Conservation (phyloP, 2,797 vertebrate genomes). For the Cynodonichthys magdalenae region DNA sequence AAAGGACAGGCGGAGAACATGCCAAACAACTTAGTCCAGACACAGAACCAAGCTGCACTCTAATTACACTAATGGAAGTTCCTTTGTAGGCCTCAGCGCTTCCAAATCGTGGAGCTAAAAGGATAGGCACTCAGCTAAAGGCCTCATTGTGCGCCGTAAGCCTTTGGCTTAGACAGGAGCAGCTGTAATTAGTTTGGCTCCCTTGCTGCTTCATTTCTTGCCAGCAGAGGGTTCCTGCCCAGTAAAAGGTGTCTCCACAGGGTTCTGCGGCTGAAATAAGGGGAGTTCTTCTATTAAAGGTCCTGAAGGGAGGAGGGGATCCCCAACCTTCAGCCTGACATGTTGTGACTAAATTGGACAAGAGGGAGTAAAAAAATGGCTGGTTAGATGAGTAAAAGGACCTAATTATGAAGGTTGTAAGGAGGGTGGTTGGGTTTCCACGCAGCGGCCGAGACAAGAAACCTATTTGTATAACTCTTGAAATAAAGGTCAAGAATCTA, state of each 20-base stretch:
- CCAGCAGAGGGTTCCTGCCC: conserved; percentile 73
- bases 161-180: conserved; percentile 69
- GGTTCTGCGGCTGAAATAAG: conserved; percentile 62
- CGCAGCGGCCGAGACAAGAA: conserved; percentile 32
- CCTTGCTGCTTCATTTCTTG: conserved; percentile 61
- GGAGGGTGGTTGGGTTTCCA: conserved; percentile 37
- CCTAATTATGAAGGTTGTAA: conserved; percentile 56
- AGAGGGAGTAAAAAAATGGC: conserved; percentile 31
- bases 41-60: conserved; percentile 74
- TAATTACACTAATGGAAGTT: conserved; percentile 84
- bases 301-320: conserved; percentile 35
- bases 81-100: conserved; percentile 71
- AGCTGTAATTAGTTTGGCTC: conserved; percentile 82
- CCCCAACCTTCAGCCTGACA: conserved; percentile 47
- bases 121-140: conserved; percentile 71
- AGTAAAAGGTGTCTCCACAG: conserved; percentile 73
- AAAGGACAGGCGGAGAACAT: conserved; percentile 48
- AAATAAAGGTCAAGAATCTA: conserved; percentile 61
- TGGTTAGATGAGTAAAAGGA: conserved; percentile 45
- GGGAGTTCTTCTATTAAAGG: conserved; percentile 49
- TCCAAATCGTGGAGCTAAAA: conserved; percentile 64
- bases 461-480: conserved; percentile 42
- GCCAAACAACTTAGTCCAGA: conserved; percentile 69
- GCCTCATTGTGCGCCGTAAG: conserved; percentile 78
- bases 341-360: conserved; percentile 60